phyloP scores from a whole-genome alignment of 2,888 invertebrate species.

The Aplocera efformata region DNA sequence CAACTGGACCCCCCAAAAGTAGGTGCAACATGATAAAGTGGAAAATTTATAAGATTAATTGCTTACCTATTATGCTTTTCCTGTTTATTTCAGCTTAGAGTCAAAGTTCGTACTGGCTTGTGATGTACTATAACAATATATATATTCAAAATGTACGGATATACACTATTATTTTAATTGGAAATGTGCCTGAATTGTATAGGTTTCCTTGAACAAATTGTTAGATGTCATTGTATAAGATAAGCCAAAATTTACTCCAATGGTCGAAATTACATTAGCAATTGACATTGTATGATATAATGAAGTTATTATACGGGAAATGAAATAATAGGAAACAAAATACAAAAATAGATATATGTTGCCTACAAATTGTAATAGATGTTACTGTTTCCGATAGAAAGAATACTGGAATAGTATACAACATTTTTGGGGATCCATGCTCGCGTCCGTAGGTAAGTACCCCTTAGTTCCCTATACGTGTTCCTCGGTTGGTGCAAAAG shows the following conservation, averaged over 20 bases:
- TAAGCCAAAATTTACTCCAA: constrained; percentile 15
- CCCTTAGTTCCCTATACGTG: too few species aligned
- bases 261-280: constrained; percentile 17
- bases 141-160: constrained; percentile 42
- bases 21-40: too few species aligned
- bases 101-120: background rate
- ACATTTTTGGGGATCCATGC: too few species aligned
- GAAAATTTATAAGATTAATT: background rate
- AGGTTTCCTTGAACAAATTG: constrained; percentile 25
- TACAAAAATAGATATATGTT: too few species aligned
- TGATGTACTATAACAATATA: constrained; percentile 6
- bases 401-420: too few species aligned
- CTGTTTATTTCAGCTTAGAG: background rate
- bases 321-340: constrained; percentile 1
- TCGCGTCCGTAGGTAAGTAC: too few species aligned
- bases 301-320: background rate
- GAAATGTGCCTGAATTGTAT: constrained; percentile 33
- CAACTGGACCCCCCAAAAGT: too few species aligned
- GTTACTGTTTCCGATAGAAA: too few species aligned
- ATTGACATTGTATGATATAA: constrained; percentile 15
- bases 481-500: too few species aligned
- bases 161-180: constrained; percentile 42
- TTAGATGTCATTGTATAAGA: constrained; percentile 20
- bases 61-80: constrained; percentile 1
- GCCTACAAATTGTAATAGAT: too few species aligned